phyloP scores from a whole-genome alignment of 2,888 invertebrate species.

The Hartigia nigra region DNA sequence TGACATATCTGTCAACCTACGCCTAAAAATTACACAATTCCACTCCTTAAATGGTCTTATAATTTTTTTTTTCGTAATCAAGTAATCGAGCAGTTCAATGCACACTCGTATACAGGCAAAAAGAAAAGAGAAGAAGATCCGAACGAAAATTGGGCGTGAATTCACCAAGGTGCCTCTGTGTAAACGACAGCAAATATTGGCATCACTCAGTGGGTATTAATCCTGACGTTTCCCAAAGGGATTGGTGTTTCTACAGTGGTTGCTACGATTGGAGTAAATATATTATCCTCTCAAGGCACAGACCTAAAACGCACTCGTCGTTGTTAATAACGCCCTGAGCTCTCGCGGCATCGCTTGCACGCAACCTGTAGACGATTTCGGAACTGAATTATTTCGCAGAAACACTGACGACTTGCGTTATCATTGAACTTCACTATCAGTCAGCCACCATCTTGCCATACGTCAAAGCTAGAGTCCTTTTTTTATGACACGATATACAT shows the following conservation, averaged over 20 bases:
- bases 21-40: neutral
- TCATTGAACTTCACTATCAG: slow-evolving; percentile 43
- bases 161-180: neutral
- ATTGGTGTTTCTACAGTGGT: slow-evolving; percentile 8
- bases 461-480: slow-evolving; percentile 39
- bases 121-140: neutral
- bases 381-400: slow-evolving; percentile 16
- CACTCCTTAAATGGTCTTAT: neutral
- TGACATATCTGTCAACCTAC: neutral
- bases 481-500: slow-evolving; percentile 2
- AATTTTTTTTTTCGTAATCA: neutral
- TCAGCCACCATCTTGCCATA: slow-evolving; percentile 49
- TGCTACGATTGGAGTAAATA: neutral
- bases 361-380: slow-evolving; percentile 19
- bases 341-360: slow-evolving; percentile 26
- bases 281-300: neutral
- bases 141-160: neutral
- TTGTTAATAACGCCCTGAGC: slow-evolving; percentile 11
- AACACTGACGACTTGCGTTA: slow-evolving; percentile 39
- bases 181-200: slow-evolving; percentile 8
- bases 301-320: slow-evolving; percentile 14
- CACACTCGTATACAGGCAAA: no score
- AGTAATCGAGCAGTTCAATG: neutral
- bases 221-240: slow-evolving; percentile 22
- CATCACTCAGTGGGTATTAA: slow-evolving; percentile 13